A percentile compares a stretch with the other conserved stretches of the same genome.
Evolutionary conservation across 2,888 invertebrate species (phyloP).

Genomic region (Drosophila nr. perissopoda): DNA sequence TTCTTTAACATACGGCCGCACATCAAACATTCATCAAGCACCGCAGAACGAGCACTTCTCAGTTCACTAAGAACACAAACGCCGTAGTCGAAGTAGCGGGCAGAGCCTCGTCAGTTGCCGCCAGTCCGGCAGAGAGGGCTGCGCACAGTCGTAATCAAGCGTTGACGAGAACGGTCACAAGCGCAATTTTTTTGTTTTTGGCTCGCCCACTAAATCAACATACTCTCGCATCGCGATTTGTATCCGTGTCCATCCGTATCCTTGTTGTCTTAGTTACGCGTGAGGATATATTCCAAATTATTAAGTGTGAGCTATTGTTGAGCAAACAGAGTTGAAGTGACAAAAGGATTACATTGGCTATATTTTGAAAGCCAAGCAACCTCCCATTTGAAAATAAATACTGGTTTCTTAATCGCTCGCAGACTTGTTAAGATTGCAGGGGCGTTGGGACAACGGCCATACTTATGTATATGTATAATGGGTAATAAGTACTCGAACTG

Average conservation of each 20-base stretch:
- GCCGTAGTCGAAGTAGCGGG: constrained; percentile 40
- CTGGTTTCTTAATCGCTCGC: constrained; percentile 56
- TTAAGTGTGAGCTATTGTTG: constrained; percentile 45
- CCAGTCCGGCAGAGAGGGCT: constrained; percentile 44
- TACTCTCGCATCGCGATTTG: constrained; percentile 13
- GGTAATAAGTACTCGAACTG: constrained; percentile 25
- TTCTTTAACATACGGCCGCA: constrained; percentile 9
- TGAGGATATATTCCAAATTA: constrained; percentile 3
- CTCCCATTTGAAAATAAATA: constrained; percentile 6
- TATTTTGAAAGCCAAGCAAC: not conserved
- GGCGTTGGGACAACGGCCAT: constrained; percentile 18
- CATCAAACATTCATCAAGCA: constrained; percentile 63
- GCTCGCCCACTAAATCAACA: constrained; percentile 17
- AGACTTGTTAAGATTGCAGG: constrained; percentile 63
- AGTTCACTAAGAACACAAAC: constrained; percentile 47
- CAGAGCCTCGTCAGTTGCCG: constrained; percentile 23
- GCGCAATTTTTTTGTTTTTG: constrained; percentile 30
- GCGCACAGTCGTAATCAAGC: constrained; percentile 74
- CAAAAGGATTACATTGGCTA: constrained; percentile 18
- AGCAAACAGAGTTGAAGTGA: constrained; percentile 21
- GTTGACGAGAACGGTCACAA: constrained; percentile 64
- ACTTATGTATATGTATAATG: not conserved
- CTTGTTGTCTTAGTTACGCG: constrained; percentile 14
- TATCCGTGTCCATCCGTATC: constrained; percentile 1
- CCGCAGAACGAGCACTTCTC: constrained; percentile 23